Percentiles rank a stretch among this genome's conserved stretches.
Evolutionary conservation across 1,140 invertebrate genomes (phyloP).

Genomic region (Venturia canescens): DNA sequence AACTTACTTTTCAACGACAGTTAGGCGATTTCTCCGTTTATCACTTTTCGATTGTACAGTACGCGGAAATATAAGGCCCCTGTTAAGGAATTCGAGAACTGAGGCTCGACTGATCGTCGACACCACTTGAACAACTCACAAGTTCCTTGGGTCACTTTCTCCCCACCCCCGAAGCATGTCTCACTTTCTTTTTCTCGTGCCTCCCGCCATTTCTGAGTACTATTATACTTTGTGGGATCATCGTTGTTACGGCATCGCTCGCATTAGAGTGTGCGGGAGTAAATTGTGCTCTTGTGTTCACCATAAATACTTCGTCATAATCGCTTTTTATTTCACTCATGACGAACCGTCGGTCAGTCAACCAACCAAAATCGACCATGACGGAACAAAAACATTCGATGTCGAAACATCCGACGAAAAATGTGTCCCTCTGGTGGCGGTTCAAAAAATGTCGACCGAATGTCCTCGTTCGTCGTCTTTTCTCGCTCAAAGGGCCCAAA

Average conservation of each 20-base stretch:
- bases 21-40: too few species aligned
- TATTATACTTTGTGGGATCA: not conserved
- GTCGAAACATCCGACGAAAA: too few species aligned
- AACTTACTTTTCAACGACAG: too few species aligned
- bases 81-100: not conserved
- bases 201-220: not conserved
- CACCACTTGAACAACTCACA: constrained; percentile 57
- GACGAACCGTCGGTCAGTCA: too few species aligned
- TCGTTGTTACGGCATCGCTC: not conserved
- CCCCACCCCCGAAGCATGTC: constrained; percentile 60
- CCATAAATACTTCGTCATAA: not conserved
- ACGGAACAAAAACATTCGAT: too few species aligned
- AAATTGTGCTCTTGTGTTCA: not conserved
- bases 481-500: too few species aligned
- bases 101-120: constrained; percentile 47
- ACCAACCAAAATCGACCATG: too few species aligned
- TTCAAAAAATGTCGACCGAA: too few species aligned
- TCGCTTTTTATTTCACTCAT: not conserved
- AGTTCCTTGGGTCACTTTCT: constrained; percentile 70
- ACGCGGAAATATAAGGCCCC: not conserved
- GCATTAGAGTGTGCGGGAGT: not conserved
- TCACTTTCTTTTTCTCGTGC: constrained; percentile 66
- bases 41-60: too few species aligned
- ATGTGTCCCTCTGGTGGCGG: too few species aligned
- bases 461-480: too few species aligned